Evolutionary conservation across 2,888 invertebrate species (phyloP), one percentile per base, ranked within the genome.

Genomic region (Sarcophaga subvicina): DNA sequence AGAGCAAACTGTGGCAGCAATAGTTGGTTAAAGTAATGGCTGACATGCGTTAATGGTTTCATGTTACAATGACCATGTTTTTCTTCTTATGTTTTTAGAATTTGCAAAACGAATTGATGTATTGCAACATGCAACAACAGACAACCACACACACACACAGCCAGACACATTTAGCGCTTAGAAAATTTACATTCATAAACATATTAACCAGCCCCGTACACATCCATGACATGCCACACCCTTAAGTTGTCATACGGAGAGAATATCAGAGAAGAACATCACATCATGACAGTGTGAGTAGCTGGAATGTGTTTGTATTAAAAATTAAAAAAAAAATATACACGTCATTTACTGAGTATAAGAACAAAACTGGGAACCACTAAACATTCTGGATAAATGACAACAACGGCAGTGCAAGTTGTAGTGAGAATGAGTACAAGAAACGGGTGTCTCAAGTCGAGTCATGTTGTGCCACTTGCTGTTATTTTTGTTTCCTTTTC

Each of bases 21-120:
- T 49, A 72, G 77, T 77, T 63, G 62, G 72, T 25, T 62, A 62
- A 78, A 67, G 37, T 62, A 78, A 67, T 45, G 72, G 25, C 66
- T 72, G 83, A 62, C 72, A 82, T 82, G 81, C 81, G 67, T 87
- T 81, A 87, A 82, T 84, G 84, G 84, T 76, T 82, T 87, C 81
- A 84, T 81, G 63, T 87, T 84, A 62, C 80, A 80, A 85, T 71
- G 71, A 76, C 80, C 80, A 66, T 72, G 71, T 80, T 80, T 75
- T 71, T 66, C 60, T 76, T 66, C 49, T 76, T 66, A 84, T 85
- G 66, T 54, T 62, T 71, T 62, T 64, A 64, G 71, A 76, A 60
- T 70, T 70, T 69, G 54, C 49, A 27, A 47, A 64, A 49, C 71
- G 27, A 69, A 63, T 25, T 62, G 73, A 25, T 62, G 49, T 49